Conservation (phyloP, 2,797 vertebrate species). For the Crenuchus spilurus region DNA sequence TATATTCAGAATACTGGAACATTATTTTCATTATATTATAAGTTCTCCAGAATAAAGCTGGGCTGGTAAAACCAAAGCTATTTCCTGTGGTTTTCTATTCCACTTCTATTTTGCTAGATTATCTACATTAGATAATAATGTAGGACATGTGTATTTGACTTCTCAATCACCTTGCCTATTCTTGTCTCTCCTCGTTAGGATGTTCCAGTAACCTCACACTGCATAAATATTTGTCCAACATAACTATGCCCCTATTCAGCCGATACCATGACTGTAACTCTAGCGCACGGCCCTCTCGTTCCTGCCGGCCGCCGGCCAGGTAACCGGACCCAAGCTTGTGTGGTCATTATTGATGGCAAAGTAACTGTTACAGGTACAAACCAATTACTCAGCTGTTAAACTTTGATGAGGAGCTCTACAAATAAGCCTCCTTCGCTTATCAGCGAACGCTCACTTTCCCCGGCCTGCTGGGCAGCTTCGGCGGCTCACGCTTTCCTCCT, state of each 20-base stretch:
- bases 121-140: conserved; percentile 70
- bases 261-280: conserved; percentile 68
- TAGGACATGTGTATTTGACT: conserved; percentile 77
- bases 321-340: conserved; percentile 72
- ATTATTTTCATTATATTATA: background rate
- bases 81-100: conserved; percentile 48
- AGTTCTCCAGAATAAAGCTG: background rate
- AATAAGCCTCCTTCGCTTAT: conserved; percentile 74
- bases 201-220: conserved; percentile 76
- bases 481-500: conserved; percentile 53
- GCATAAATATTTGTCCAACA: conserved; percentile 83
- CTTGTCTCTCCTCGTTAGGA: conserved; percentile 71
- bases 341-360: conserved; percentile 81
- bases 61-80: background rate
- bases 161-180: conserved; percentile 78
- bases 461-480: conserved; percentile 44
- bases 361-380: conserved; percentile 86
- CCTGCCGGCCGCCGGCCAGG: conserved; percentile 64
- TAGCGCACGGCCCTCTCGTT: conserved; percentile 59
- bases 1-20: background rate
- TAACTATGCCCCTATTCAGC: conserved; percentile 73
- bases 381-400: conserved; percentile 85
- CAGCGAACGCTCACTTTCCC: conserved; percentile 72
- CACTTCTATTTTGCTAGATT: conserved; percentile 73
- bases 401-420: conserved; percentile 79